Base-by-base conservation (phyloP, 2,113 vertebrate species). In the Trochalopteron elliotii region DNA sequence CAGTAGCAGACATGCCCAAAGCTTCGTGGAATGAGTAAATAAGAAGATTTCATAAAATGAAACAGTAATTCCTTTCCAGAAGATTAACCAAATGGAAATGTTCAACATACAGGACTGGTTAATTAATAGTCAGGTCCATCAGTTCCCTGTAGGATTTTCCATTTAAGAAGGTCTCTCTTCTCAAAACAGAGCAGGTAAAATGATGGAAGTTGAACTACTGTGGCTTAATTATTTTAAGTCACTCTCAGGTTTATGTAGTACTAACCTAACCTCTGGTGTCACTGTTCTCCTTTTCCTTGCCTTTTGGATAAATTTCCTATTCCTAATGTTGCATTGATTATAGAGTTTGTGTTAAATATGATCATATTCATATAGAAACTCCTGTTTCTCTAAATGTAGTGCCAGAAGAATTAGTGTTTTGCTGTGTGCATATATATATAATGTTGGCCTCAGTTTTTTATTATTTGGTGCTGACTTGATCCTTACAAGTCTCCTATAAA, bases 61-160 rank as follows among this genome's bases (percentile, higher is more conserved):
- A 96, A 33, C 37, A 92, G 80, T 95, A 95, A 96, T 96, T 94
- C 88, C 90, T 95, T 96, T 96, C 94, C 92, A 96, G 93, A 92
- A 96, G 93, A 82, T 93, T 92, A 96, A 96, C 83, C 96, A 95
- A 86, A 92, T 95, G 90, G 96, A 90, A 97, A 92, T 75, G 70
- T 89, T 93, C 64, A 90, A 33, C 86, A 42, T 82, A 81, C 76
- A 53, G 83, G 50, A 75, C 90, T 90, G 65, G 96, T 96, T 97
- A 96, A 96, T 95, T 94, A 96, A 75, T 87, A 95, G 68, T 95
- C 88, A 97, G 80, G 83, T 25, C 76, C 69, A 90, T 93, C 93
- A 76, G 89, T 89, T 95, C 72, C 14, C 76, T 61, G 56, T 49
- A 89, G 94, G 80, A 56, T 84, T 96, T 96, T 96, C 69, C 81